phyloP scores from a whole-genome alignment of 2,797 vertebrate species.

The Sebastes matsubarae region DNA sequence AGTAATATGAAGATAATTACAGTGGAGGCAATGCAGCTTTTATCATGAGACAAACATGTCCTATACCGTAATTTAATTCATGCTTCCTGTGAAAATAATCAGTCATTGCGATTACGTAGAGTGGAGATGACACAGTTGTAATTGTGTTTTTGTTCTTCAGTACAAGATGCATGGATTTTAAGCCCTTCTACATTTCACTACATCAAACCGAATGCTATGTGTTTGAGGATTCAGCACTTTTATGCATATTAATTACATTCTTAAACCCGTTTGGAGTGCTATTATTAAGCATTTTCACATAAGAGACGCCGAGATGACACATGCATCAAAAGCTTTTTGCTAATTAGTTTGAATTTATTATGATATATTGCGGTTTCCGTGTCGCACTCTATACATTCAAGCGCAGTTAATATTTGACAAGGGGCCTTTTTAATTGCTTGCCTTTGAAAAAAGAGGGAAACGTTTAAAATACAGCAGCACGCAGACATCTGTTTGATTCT shows the following conservation, averaged over 20 bases:
- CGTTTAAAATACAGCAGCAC: constrained; percentile 36
- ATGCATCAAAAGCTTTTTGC: constrained; percentile 59
- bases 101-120: constrained; percentile 74
- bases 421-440: constrained; percentile 56
- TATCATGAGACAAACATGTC: constrained; percentile 74
- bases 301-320: constrained; percentile 42
- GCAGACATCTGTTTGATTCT: constrained; percentile 52
- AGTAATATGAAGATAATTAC: constrained; percentile 84
- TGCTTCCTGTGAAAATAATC: constrained; percentile 80
- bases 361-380: constrained; percentile 44
- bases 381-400: constrained; percentile 57
- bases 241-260: constrained; percentile 68
- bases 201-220: constrained; percentile 31
- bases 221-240: constrained; percentile 58
- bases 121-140: constrained; percentile 69
- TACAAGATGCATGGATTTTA: constrained; percentile 56
- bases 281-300: constrained; percentile 42
- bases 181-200: constrained; percentile 49
- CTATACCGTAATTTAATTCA: constrained; percentile 79
- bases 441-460: constrained; percentile 37
- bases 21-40: constrained; percentile 69
- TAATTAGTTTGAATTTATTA: constrained; percentile 66
- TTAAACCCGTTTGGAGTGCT: constrained; percentile 35
- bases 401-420: constrained; percentile 63
- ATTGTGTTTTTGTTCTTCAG: constrained; percentile 66